Evolutionary conservation across 1,140 invertebrate species (phyloP).

Genomic region (Magallana angulata): DNA sequence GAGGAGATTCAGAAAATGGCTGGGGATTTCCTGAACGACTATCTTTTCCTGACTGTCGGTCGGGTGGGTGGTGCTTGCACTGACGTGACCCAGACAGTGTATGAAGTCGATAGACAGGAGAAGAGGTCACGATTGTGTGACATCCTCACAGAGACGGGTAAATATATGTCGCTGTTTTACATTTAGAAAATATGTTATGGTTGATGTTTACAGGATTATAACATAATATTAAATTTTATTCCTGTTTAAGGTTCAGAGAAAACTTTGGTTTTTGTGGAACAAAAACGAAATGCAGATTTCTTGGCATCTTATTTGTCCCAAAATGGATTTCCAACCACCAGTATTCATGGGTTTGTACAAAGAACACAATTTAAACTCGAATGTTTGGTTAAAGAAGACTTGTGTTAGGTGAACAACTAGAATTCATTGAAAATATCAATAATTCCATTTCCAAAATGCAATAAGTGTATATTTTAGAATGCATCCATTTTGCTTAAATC

Average conservation of each 20-base stretch:
- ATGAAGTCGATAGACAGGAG: conserved; percentile 84
- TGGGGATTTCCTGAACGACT: conserved; percentile 86
- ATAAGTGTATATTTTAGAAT: background rate
- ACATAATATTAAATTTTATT: background rate
- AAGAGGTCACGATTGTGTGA: conserved; percentile 88
- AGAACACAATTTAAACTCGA: too few relatives aligned
- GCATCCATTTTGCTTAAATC: too few relatives aligned
- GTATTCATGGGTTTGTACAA: conserved; percentile 88
- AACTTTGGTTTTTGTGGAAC: conserved; percentile 93
- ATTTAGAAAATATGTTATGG: background rate
- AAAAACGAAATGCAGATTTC: conserved; percentile 93
- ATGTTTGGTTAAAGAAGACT: too few relatives aligned
- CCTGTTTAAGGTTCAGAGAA: conserved; percentile 79
- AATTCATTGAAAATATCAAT: too few relatives aligned
- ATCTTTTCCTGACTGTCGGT: conserved; percentile 92
- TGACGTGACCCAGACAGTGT: conserved; percentile 92
- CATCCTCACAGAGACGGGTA: conserved; percentile 84
- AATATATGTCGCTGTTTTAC: conserved; percentile 48
- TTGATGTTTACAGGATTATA: background rate
- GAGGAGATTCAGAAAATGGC: conserved; percentile 90
- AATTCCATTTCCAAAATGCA: background rate
- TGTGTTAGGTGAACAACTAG: too few relatives aligned
- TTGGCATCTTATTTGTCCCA: conserved; percentile 83
- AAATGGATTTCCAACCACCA: conserved; percentile 87
- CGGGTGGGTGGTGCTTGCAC: conserved; percentile 93